Percentiles rank a stretch among this genome's conserved stretches.
These are phyloP conservation scores for Urocolius indicus DNA, from an alignment of 2,113 vertebrate genomes.

Conservation along the genomic window DNA sequence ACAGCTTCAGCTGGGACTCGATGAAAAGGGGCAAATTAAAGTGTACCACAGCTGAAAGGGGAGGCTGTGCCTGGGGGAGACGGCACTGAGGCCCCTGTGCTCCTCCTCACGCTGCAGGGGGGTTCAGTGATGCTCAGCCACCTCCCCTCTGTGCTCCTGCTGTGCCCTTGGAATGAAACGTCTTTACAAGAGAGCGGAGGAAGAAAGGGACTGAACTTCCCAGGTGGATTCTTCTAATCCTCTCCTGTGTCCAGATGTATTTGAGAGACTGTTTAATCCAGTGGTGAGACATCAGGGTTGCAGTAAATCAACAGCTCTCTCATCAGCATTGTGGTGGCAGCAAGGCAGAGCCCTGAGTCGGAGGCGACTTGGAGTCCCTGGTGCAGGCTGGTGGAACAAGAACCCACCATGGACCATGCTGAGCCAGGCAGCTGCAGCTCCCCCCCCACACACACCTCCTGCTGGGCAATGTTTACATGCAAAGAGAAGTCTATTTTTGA, in stretches of 20 bases:
- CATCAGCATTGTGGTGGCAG: neutral
- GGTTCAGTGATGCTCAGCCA: neutral
- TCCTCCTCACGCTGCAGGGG: accelerated
- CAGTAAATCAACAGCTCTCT: slow-evolving; percentile 43
- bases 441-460: neutral
- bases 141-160: neutral
- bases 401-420: no score
- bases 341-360: slow-evolving; percentile 21
- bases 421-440: no score
- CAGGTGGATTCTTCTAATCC: slow-evolving; percentile 37
- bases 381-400: neutral
- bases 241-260: slow-evolving; percentile 37
- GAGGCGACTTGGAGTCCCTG: neutral
- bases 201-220: neutral
- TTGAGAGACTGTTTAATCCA: slow-evolving; percentile 56
- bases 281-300: slow-evolving; percentile 36
- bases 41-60: slow-evolving; percentile 82
- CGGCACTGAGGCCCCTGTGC: accelerated
- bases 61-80: neutral
- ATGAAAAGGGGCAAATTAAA: slow-evolving; percentile 86
- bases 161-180: neutral
- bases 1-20: slow-evolving; percentile 87
- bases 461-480: neutral
- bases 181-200: neutral
- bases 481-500: neutral